phyloP scores from a whole-genome alignment of 2,113 vertebrate species.

The Nothoprocta pentlandii region DNA sequence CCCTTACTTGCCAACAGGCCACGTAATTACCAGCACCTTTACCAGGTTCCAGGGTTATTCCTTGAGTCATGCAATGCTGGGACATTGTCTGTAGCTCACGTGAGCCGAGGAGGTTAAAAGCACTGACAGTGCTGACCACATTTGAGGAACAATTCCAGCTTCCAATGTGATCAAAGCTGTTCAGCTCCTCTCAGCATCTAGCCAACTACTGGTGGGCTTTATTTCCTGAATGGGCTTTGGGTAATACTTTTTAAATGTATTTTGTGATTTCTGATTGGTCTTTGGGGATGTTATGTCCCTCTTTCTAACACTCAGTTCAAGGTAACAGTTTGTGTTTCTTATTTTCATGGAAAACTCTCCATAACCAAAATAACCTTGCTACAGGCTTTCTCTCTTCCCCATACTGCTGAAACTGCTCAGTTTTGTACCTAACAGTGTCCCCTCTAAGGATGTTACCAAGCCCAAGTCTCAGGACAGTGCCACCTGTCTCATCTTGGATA shows the following conservation, averaged over 20 bases:
- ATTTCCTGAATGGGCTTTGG: not conserved
- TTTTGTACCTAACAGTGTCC: not conserved
- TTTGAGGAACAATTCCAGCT: not conserved
- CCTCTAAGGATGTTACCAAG: not conserved
- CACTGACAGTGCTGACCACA: not conserved
- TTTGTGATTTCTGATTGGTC: not conserved
- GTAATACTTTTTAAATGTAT: not conserved
- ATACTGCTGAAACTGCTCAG: not conserved
- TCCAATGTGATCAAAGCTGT: not conserved
- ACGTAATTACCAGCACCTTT: not conserved
- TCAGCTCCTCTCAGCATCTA: not conserved
- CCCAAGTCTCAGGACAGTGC: not conserved
- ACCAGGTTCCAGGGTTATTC: slow-evolving; percentile 6
- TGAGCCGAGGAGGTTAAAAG: not conserved
- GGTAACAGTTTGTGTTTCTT: not conserved
- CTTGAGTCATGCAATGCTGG: not conserved
- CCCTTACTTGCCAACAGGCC: not conserved
- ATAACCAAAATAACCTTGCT: not conserved
- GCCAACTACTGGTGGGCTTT: not conserved
- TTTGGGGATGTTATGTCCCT: not conserved
- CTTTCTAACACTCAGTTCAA: not conserved
- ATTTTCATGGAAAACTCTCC: not conserved
- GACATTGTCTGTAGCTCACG: not conserved
- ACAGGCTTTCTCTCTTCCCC: not conserved
- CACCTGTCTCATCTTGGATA: not conserved